Conservation (phyloP, 2,888 invertebrate genomes). For the Chelonus formosanus region DNA sequence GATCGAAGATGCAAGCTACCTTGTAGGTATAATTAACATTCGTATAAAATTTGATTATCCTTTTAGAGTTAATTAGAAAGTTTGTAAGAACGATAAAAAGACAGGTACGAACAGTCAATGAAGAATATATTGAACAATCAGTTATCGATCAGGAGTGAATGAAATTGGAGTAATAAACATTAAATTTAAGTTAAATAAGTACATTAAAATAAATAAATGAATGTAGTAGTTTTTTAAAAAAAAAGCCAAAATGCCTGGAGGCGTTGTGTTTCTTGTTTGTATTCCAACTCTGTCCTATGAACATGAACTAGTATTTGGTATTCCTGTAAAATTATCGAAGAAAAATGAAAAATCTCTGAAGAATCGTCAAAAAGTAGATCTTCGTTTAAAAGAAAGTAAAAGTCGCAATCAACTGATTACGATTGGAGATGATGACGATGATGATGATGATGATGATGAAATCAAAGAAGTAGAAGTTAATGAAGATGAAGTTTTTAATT, state of each 20-base stretch:
- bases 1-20: too few species aligned
- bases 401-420: constrained; percentile 44
- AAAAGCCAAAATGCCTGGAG: constrained; percentile 61
- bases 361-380: constrained; percentile 48
- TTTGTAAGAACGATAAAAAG: too few species aligned
- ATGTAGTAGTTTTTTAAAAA: background rate
- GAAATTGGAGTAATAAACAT: too few species aligned
- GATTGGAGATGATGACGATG: constrained; percentile 41
- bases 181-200: too few species aligned
- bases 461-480: constrained; percentile 21
- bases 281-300: constrained; percentile 77
- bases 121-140: too few species aligned
- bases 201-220: too few species aligned
- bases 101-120: too few species aligned
- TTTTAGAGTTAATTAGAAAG: too few species aligned
- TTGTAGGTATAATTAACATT: too few species aligned
- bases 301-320: constrained; percentile 69
- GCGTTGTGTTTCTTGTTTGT: constrained; percentile 75
- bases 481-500: constrained; percentile 26
- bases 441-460: constrained; percentile 40
- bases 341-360: constrained; percentile 42
- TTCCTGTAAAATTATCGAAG: constrained; percentile 47
- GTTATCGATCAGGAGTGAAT: too few species aligned
- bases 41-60: too few species aligned
- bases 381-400: constrained; percentile 52